These are phyloP conservation scores for Drosophila suzukii DNA, from an alignment of 1,140 invertebrate species.

Conservation along the genomic window DNA sequence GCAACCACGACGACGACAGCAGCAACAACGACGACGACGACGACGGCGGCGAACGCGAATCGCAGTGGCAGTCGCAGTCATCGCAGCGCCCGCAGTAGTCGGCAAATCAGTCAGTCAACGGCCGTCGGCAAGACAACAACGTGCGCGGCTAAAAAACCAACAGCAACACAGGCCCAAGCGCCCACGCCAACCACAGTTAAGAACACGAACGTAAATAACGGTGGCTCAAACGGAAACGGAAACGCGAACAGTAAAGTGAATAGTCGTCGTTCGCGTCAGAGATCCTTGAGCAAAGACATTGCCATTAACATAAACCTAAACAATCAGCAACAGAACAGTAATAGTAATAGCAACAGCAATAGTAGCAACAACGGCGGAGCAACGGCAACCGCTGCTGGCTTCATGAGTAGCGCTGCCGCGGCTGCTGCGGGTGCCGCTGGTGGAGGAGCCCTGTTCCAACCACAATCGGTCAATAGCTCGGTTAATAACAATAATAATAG, in stretches of 20 bases:
- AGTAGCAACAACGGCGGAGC: constrained; percentile 60
- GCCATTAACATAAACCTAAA: neutral
- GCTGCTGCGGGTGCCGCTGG: constrained; percentile 83
- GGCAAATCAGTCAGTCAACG: constrained; percentile 82
- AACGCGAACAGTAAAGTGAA: constrained; percentile 86
- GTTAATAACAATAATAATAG: constrained; percentile 3
- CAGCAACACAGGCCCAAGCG: constrained; percentile 9
- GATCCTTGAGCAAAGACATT: constrained; percentile 74
- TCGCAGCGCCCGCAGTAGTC: constrained; percentile 67
- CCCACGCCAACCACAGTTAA: constrained; percentile 6
- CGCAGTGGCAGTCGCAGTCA: constrained; percentile 66
- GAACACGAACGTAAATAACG: constrained; percentile 27
- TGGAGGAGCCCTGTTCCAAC: constrained; percentile 88
- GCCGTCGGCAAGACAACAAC: constrained; percentile 84
- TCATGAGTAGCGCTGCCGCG: constrained; percentile 87
- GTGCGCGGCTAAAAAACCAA: constrained; percentile 77
- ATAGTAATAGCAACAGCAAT: constrained; percentile 55
- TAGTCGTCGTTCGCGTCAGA: constrained; percentile 68
- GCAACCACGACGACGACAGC: constrained; percentile 11
- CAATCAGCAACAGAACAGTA: constrained; percentile 28
- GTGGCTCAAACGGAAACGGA: constrained; percentile 37
- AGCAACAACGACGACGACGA: constrained; percentile 18
- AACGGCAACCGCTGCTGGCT: constrained; percentile 85
- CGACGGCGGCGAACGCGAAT: constrained; percentile 21
- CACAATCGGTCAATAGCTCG: constrained; percentile 57